Evolutionary conservation across 2,888 invertebrate genomes (phyloP).

Genomic region (Branchellion lobata): DNA sequence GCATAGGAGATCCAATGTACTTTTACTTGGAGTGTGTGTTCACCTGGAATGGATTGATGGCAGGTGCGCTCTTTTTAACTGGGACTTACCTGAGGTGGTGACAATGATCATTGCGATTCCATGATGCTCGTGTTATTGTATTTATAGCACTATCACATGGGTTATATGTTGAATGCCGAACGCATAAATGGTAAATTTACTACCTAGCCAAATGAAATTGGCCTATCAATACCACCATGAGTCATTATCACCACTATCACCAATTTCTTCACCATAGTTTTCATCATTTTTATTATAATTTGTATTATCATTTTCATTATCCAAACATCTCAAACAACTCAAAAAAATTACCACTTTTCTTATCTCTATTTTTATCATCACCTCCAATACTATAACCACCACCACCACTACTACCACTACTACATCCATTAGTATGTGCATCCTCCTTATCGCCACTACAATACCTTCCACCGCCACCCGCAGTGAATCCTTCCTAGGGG

Average conservation of each 20-base stretch:
- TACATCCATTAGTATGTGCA: too few species aligned
- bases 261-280: too few species aligned
- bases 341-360: too few species aligned
- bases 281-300: slow-evolving; percentile 5
- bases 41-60: slow-evolving; percentile 71
- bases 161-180: not conserved
- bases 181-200: too few species aligned
- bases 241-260: too few species aligned
- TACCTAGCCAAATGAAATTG: too few species aligned
- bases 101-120: too few species aligned
- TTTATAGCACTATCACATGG: not conserved
- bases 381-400: not conserved
- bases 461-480: slow-evolving; percentile 42
- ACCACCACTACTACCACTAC: too few species aligned
- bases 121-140: too few species aligned
- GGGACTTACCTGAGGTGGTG: slow-evolving; percentile 70
- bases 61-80: slow-evolving; percentile 66
- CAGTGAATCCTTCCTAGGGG: slow-evolving; percentile 75
- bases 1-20: slow-evolving; percentile 73
- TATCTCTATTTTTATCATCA: not conserved
- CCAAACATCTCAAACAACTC: too few species aligned
- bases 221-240: too few species aligned
- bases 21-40: slow-evolving; percentile 81
- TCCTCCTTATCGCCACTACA: not conserved
- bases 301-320: too few species aligned